A percentile compares a stretch with the other conserved stretches of the same genome.
Conservation (phyloP, 1,140 invertebrate genomes). For the Pseudobourletiella spinata region DNA sequence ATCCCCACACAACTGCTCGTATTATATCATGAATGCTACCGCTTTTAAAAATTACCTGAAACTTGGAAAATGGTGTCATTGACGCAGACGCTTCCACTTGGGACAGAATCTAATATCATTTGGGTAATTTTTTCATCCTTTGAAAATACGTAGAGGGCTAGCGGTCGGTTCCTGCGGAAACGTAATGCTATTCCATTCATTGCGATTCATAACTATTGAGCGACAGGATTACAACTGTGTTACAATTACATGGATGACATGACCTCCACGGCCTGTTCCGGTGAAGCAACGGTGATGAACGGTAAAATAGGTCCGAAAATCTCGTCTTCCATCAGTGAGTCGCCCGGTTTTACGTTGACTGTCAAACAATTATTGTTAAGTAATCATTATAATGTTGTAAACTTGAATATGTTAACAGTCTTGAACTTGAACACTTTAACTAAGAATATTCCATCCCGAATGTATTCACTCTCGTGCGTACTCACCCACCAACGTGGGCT, state of each 20-base stretch:
- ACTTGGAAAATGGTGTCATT: constrained; percentile 20
- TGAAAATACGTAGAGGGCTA: constrained; percentile 81
- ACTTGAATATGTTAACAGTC: background rate
- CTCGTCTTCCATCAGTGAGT: constrained; percentile 36
- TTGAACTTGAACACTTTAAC: background rate
- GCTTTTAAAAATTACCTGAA: constrained; percentile 19
- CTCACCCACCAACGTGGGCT: constrained; percentile 27
- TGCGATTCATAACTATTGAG: background rate
- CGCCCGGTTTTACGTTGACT: constrained; percentile 37
- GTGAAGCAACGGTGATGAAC: constrained; percentile 68
- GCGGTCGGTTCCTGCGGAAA: constrained; percentile 47
- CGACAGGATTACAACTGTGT: too few species aligned
- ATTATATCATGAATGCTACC: too few species aligned
- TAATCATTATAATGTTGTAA: too few species aligned
- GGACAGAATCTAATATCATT: constrained; percentile 51
- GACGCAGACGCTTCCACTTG: constrained; percentile 56
- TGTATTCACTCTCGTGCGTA: too few species aligned
- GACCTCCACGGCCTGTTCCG: constrained; percentile 78
- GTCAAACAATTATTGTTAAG: too few species aligned
- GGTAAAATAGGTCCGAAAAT: constrained; percentile 66
- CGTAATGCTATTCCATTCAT: background rate
- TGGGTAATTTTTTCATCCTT: constrained; percentile 60
- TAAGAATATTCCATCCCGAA: background rate
- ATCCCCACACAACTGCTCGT: background rate
- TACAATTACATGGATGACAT: constrained; percentile 50